Evolutionary conservation across 2,113 vertebrate species (phyloP), one percentile per base, ranked within the genome.

Genomic region (Labeo catla): DNA sequence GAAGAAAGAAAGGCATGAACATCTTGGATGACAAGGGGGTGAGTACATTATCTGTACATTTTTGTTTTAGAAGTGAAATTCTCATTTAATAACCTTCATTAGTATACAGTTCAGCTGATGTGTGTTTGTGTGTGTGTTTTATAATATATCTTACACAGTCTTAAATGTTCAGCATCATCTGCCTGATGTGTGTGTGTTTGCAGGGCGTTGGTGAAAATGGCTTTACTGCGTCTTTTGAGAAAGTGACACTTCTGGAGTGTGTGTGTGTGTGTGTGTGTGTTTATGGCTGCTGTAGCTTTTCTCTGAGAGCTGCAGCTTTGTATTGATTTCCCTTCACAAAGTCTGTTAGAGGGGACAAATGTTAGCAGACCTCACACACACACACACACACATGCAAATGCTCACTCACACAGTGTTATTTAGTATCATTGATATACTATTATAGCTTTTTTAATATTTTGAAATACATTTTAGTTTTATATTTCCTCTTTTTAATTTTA

Each of bases 311-410:
- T 89, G n/a, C 73, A 87, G 79, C 86, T 34, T 72, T 84, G 28
- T 89, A 89, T 89, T 83, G 89, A 89, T 88, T 85, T 84, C 43
- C 77, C 50, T 86, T 89, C 82, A 88, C 81, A 88, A 84, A 84
- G 52, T 21, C 34, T 59, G 43, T 85, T 85, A 66, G 74, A 68
- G 15, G 6, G 43, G 54, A 74, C 68, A 49, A 61, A 65, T 43
- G 23, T 68, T 50, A 72, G 12, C 19, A 54, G 49, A 54, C 57
- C 70, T 73, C 59, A 84, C 47, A 81, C 47, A 84, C 39, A 70
- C 54, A 70, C 82, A 50, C 77, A 76, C 63, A 85, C 83, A 86
- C 77, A 88, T 43, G 83, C 86, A 39, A 5, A 39, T n/a, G 4
- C n/a, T 11, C 59, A n/a, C 19, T 8, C 6, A 57, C 54, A 19